phyloP scores from a whole-genome alignment of 2,797 vertebrate species.

The Myotis planiceps region DNA sequence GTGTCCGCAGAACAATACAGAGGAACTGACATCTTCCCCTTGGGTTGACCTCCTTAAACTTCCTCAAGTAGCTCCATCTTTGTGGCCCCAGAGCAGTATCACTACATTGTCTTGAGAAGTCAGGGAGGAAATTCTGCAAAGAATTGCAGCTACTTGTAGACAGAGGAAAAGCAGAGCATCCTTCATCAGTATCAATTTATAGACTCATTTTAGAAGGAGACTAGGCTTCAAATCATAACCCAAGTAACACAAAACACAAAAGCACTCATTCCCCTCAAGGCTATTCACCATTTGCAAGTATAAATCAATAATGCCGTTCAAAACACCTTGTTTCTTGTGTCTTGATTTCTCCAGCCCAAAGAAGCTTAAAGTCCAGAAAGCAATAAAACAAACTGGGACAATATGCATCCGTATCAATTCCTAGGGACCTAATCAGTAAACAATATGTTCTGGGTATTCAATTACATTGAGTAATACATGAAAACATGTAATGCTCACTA shows the following conservation, averaged over 20 bases:
- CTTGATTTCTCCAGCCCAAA: conserved; percentile 17
- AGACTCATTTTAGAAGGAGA: neutral
- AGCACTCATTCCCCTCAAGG: neutral
- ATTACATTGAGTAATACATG: neutral
- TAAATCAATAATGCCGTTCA: neutral
- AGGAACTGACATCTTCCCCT: rapidly evolving
- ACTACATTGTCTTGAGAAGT: neutral
- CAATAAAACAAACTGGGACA: conserved; percentile 21
- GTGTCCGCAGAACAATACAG: neutral
- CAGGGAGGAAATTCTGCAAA: neutral
- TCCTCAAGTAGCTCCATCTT: neutral
- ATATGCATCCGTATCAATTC: neutral
- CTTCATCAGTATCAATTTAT: neutral
- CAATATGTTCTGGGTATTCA: neutral
- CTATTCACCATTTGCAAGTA: conserved; percentile 5
- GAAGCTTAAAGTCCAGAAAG: neutral
- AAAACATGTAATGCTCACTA: neutral
- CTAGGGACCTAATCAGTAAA: neutral
- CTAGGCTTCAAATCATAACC: neutral
- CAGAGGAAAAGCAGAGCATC: neutral
- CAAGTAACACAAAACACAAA: neutral
- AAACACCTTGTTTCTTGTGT: neutral
- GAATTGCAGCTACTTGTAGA: neutral
- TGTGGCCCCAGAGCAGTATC: neutral
- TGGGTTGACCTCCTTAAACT: neutral